Evolutionary conservation across 2,888 invertebrate genomes (phyloP), one percentile per base, ranked within the genome.

Genomic region (Willowsia nigromaculata): DNA sequence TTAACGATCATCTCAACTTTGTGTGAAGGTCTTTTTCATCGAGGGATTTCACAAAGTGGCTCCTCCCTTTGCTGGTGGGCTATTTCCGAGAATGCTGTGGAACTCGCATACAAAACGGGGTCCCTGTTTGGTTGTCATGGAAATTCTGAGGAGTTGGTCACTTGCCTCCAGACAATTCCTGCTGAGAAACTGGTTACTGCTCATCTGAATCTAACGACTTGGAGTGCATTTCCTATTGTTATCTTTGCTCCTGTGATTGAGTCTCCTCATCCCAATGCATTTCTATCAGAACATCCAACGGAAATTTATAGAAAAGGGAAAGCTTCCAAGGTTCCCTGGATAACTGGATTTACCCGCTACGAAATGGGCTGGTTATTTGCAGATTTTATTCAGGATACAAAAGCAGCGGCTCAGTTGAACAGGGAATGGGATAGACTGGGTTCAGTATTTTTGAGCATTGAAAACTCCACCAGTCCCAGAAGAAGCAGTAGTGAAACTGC

Each of bases 201-300:
- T 9, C 71, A 40, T 13, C 7, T 43, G 13, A 71, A 43, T 18
- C n/a, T 71, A 1, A 43, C 40, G 90, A 82, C 91, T 62, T 92
- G 92, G 92, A 76, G 33, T 7, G 84, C 84, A 1, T 92, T 90
- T 65, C 92, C 92, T 11, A 91, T 91, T 1, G 90, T 91, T 5
- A 30, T 91, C 0, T 91, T 90, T 74, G 90, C 89, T n/a, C 92
- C 92, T 11, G 92, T 92, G 2, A 68, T 92, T 43, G 92, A 92
- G 59, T 84, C 89, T 0, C 25, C 13, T 9, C 85, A 90, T 53
- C 78, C 78, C n/a, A n/a, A 13, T 7, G 78, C 78, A 9, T 78
- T 78, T 33, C n/a, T 78, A 13, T 53, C 4, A 0, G 53, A 78
- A 30, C 30, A 37, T 7, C 78, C 78, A 13, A 6, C n/a, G 13